A percentile compares a stretch with the other conserved stretches of the same genome.
Conservation (phyloP, 2,113 vertebrate species). For the Trematocara macrostoma region DNA sequence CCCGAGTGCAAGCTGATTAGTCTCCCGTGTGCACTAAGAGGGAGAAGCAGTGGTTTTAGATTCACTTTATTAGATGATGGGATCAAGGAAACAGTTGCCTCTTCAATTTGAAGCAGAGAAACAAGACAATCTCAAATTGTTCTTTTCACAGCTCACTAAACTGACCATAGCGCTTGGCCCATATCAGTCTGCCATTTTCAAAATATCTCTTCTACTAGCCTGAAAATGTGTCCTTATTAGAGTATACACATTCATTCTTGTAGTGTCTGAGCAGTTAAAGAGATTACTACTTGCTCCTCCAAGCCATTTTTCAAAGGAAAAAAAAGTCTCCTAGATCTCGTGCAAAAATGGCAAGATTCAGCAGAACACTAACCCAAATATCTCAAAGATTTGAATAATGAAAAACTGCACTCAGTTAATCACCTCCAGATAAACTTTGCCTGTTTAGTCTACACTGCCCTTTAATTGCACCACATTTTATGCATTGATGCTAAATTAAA, state of each 20-base stretch:
- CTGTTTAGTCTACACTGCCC: neutral
- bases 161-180: neutral
- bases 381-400: constrained; percentile 13
- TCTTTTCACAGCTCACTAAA: neutral
- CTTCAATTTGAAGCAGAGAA: neutral
- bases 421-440: neutral
- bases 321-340: neutral
- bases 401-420: constrained; percentile 7
- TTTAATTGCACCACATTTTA: neutral
- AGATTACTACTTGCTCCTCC: neutral
- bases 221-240: neutral
- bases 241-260: neutral
- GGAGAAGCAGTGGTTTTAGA: neutral
- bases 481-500: neutral
- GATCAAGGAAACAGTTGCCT: neutral
- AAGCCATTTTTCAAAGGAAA: neutral
- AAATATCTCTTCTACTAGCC: neutral
- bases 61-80: neutral
- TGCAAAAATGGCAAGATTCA: constrained; percentile 14
- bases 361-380: constrained; percentile 20
- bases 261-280: neutral
- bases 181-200: neutral
- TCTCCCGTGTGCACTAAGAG: neutral
- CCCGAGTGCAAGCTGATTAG: constrained; percentile 14
- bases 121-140: neutral